These are phyloP conservation scores for Rhea americana DNA, from an alignment of 2,113 vertebrate genomes.

Conservation along the genomic window DNA sequence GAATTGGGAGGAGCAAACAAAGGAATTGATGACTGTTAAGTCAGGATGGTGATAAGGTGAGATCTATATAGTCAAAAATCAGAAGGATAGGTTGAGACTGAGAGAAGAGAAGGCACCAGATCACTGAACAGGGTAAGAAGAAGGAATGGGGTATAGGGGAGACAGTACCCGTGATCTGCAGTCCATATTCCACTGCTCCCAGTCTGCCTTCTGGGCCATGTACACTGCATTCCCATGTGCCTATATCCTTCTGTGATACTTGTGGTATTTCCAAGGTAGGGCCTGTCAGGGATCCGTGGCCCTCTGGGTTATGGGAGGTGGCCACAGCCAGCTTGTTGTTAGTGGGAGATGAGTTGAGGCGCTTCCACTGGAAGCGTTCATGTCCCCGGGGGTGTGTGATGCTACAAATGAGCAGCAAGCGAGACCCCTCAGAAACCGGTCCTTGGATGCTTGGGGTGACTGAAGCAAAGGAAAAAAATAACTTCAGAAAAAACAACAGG, in stretches of 20 bases:
- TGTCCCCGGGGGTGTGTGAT: conserved; percentile 25
- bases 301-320: background rate
- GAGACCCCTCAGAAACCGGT: conserved; percentile 37
- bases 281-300: background rate
- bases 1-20: background rate
- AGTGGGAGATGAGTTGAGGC: background rate
- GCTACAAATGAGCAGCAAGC: conserved; percentile 33
- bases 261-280: conserved; percentile 12
- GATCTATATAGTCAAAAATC: background rate
- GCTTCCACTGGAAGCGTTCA: conserved; percentile 68
- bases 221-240: conserved; percentile 66
- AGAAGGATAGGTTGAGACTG: background rate
- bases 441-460: conserved; percentile 41
- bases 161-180: conserved; percentile 60
- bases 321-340: background rate
- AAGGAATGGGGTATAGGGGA: background rate
- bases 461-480: background rate
- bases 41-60: background rate
- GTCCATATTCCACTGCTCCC: conserved; percentile 35
- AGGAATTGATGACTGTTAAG: background rate
- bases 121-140: background rate
- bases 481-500: background rate
- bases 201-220: conserved; percentile 43
- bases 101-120: background rate
- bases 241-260: conserved; percentile 34